These are phyloP conservation scores for Lateolabrax maculatus DNA, from an alignment of 2,797 vertebrate species.

Conservation along the genomic window DNA sequence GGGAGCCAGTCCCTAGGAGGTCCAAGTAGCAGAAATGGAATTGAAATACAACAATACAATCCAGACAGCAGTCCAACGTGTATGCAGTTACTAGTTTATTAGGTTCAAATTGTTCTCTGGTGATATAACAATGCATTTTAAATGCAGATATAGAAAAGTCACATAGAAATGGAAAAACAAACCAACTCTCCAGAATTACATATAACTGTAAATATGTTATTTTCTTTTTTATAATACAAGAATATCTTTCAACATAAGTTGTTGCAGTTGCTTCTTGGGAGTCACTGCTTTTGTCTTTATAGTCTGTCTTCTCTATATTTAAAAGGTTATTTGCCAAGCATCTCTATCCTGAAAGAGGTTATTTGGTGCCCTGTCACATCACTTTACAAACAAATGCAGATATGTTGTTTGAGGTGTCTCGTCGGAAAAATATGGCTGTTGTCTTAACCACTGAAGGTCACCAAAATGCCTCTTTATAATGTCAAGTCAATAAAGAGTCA, in stretches of 20 bases:
- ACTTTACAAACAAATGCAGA: conserved; percentile 36
- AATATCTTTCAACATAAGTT: not conserved
- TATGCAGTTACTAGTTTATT: not conserved
- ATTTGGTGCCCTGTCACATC: conserved; percentile 13
- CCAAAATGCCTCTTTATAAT: conserved; percentile 60
- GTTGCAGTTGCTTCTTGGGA: not conserved
- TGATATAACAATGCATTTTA: not conserved
- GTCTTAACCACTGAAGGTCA: conserved; percentile 54
- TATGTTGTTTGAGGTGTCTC: conserved; percentile 34
- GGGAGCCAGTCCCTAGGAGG: not conserved
- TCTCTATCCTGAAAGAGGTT: not conserved
- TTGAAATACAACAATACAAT: not conserved
- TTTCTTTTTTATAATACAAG: not conserved
- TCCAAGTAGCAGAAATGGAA: not conserved
- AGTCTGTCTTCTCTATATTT: not conserved
- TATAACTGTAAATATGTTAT: not conserved
- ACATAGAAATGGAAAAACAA: not conserved
- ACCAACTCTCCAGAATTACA: not conserved
- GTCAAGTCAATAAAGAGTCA: conserved; percentile 70
- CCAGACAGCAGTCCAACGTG: not conserved
- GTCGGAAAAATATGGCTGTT: conserved; percentile 35
- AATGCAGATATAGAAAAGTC: not conserved
- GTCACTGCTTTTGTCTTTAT: not conserved
- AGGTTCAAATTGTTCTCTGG: not conserved
- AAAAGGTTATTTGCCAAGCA: not conserved